Evolutionary conservation across 2,797 vertebrate genomes (phyloP).

Genomic region (Cuniculus paca): DNA sequence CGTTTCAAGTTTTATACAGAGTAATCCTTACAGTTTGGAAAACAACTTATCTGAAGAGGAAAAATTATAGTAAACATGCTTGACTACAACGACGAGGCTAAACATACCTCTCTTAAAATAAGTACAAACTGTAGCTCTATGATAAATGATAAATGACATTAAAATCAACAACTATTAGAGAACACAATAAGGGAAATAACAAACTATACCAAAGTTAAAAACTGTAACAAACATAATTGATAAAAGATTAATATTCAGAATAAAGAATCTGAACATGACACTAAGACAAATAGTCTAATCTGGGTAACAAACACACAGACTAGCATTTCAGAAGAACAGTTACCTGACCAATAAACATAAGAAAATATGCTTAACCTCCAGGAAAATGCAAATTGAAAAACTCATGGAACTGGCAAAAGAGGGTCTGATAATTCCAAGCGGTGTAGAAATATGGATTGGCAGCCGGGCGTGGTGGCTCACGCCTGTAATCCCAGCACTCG

Average conservation of each 20-base stretch:
- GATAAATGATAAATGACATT: conserved; percentile 42
- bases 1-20: conserved; percentile 17
- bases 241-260: conserved; percentile 1
- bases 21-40: neutral
- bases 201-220: neutral
- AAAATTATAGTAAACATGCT: neutral
- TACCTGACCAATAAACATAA: neutral
- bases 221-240: conserved; percentile 7
- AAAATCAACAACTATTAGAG: conserved; percentile 57
- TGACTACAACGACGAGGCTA: neutral
- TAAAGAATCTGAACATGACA: neutral
- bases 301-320: neutral
- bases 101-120: neutral
- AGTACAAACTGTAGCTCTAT: conserved; percentile 4
- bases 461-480: no score
- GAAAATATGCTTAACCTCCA: neutral
- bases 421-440: neutral
- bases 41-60: conserved; percentile 38
- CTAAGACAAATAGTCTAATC: neutral
- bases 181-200: conserved; percentile 13
- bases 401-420: conserved; percentile 20
- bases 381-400: conserved; percentile 33
- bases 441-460: neutral
- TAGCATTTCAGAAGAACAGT: conserved; percentile 32
- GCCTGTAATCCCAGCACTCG: no score